Evolutionary conservation across 2,113 vertebrate species (phyloP).

Genomic region (Trematomus loennbergii): DNA sequence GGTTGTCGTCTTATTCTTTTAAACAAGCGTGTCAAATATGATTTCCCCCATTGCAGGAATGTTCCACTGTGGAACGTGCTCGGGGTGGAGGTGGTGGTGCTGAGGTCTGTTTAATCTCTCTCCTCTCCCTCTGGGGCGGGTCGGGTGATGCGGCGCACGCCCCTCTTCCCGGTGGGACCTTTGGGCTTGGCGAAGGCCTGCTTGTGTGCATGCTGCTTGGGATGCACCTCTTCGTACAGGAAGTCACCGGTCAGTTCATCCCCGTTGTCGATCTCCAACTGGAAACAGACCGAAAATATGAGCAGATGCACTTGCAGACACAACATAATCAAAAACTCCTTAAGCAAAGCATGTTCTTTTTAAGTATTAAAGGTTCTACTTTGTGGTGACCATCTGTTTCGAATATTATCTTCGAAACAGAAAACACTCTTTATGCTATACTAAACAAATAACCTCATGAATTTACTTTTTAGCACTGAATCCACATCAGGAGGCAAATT

Average conservation of each 20-base stretch:
- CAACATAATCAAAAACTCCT: no score
- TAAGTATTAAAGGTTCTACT: neutral
- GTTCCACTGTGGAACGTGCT: slow-evolving; percentile 75
- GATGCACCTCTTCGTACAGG: slow-evolving; percentile 97
- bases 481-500: no score
- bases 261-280: slow-evolving; percentile 97
- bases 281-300: slow-evolving; percentile 10
- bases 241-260: slow-evolving; percentile 95
- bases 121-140: slow-evolving; percentile 89
- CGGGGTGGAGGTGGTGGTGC: slow-evolving; percentile 43
- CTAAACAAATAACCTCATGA: no score
- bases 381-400: no score
- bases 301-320: no score
- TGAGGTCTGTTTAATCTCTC: slow-evolving; percentile 76
- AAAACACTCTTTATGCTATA: no score
- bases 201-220: slow-evolving; percentile 96
- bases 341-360: neutral
- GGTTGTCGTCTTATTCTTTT: slow-evolving; percentile 58
- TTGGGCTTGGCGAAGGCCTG: slow-evolving; percentile 96
- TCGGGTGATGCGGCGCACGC: slow-evolving; percentile 91
- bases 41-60: slow-evolving; percentile 66
- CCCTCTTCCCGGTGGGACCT: slow-evolving; percentile 93
- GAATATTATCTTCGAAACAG: no score
- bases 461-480: no score
- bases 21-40: slow-evolving; percentile 67